phyloP scores from a whole-genome alignment of 2,888 invertebrate species.

The Caenorhabditis zanzibari region DNA sequence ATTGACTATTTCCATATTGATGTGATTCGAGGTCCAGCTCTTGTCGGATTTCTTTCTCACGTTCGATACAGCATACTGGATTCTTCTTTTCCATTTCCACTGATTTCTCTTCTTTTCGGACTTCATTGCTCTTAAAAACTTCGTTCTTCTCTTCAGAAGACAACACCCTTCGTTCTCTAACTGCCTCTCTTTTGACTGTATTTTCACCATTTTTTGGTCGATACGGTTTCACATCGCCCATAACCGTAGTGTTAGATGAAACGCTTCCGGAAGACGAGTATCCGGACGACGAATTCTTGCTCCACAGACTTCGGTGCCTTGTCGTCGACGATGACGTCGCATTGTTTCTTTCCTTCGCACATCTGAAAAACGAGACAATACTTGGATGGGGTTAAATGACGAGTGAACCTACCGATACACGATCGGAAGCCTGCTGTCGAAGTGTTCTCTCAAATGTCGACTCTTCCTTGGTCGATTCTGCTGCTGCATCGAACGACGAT shows the following conservation, averaged over 20 bases:
- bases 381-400: too few relatives aligned
- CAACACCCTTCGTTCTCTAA: not conserved
- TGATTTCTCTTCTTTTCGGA: not conserved
- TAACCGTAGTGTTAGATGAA: constrained; percentile 49
- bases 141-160: not conserved
- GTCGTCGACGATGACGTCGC: constrained; percentile 32
- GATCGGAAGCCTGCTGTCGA: too few relatives aligned
- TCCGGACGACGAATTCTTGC: constrained; percentile 57
- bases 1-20: constrained; percentile 50
- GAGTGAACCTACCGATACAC: too few relatives aligned
- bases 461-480: too few relatives aligned
- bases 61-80: constrained; percentile 59
- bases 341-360: too few relatives aligned
- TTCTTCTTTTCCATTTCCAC: constrained; percentile 8
- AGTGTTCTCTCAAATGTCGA: too few relatives aligned
- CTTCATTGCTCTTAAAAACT: not conserved
- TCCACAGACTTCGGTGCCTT: constrained; percentile 48
- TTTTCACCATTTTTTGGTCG: constrained; percentile 23
- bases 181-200: not conserved
- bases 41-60: constrained; percentile 51
- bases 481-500: too few relatives aligned
- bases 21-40: constrained; percentile 50
- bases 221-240: constrained; percentile 39
- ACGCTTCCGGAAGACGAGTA: constrained; percentile 51
- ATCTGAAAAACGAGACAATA: too few relatives aligned